phyloP scores from a whole-genome alignment of 2,113 vertebrate species.

The Colius striatus region DNA sequence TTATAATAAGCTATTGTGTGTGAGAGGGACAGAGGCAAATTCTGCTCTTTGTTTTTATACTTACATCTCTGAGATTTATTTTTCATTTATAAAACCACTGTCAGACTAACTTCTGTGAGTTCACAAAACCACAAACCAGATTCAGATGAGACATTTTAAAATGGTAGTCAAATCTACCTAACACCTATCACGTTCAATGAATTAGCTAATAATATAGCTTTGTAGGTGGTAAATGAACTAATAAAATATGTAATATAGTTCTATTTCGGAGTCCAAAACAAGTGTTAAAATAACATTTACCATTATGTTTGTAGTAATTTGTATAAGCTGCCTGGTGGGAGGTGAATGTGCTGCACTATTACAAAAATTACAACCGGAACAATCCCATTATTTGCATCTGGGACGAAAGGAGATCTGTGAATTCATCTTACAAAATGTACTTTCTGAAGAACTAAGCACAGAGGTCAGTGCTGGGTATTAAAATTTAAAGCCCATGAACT shows the following conservation, averaged over 20 bases:
- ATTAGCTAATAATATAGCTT: conserved; percentile 74
- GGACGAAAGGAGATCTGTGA: background rate
- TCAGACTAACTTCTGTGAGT: background rate
- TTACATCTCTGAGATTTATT: background rate
- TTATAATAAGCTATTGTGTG: background rate
- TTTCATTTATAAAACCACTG: background rate
- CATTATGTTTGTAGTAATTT: conserved; percentile 59
- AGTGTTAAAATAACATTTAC: conserved; percentile 75
- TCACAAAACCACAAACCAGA: background rate
- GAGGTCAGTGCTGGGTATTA: background rate
- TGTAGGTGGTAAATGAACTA: conserved; percentile 78
- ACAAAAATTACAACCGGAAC: conserved; percentile 39
- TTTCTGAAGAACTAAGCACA: background rate
- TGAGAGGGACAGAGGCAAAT: background rate
- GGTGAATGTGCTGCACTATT: conserved; percentile 1
- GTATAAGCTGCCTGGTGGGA: conserved; percentile 43
- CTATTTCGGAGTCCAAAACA: conserved; percentile 75
- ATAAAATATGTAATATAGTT: conserved; percentile 79
- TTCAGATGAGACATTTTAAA: conserved; percentile 9
- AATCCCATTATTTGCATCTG: conserved; percentile 46
- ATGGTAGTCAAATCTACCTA: conserved; percentile 27
- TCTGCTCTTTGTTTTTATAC: background rate
- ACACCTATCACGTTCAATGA: conserved; percentile 51
- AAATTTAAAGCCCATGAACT: background rate
- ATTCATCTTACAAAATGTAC: background rate